Base-by-base conservation (phyloP, 2,888 invertebrate species). In the Tipula unca region DNA sequence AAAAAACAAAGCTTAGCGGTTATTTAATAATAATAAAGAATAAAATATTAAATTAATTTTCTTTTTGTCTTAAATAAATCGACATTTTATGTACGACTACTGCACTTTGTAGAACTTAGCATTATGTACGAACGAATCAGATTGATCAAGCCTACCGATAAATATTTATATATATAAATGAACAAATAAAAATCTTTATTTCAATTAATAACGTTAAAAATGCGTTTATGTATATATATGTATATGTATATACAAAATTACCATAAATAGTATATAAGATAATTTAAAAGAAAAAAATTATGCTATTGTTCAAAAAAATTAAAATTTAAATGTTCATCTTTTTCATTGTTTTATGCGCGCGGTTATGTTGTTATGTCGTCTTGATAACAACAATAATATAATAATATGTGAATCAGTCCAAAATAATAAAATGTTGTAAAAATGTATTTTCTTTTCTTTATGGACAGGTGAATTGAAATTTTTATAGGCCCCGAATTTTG, bases 251-350 rank as follows among this genome's bases (percentile, higher is more conserved):
- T 8, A 25, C 20, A 69, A 69, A 69, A 69, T 69, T 69, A 69
- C 69, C 69, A 69, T 69, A 69, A 69, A 69, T 69, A 69, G 69
- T 69, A 25, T 69, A 25, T 69, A 69, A 10, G 69, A 69, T 69
- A 54, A 54, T 54, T 54, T 54, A 3, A 17, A 17, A 6, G 48
- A 10, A 10, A 5, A 69, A 69, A 25, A 69, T 25, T 69, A 20
- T 69, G 69, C 69, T 13, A 69, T 69, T 69, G 69, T 69, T 69
- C n/a, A 17, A 48, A n/a, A 48, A 69, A 69, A 69, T 25, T 69
- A 69, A 69, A 69, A 69, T 69, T 69, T 69, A 69, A 69, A 69
- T 69, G 69, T 69, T 69, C 69, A 69, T 69, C 69, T 69, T 69
- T 39, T 25, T 69, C 69, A 69, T 69, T 69, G 69, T 69, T 69